Evolutionary conservation across 2,888 invertebrate genomes (phyloP).

Genomic region (Xestia xanthographa): DNA sequence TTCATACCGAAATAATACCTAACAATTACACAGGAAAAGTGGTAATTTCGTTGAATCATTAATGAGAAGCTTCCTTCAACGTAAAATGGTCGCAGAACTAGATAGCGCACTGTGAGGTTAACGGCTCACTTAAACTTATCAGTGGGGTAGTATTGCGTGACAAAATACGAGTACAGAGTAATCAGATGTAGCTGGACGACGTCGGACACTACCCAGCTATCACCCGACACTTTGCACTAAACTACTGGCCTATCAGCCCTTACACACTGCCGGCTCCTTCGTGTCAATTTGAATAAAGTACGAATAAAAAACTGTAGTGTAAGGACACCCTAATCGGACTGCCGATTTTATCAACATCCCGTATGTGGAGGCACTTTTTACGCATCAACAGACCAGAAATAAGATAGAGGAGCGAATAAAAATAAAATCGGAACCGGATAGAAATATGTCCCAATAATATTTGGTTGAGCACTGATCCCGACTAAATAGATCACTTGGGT

Average conservation of each 20-base stretch:
- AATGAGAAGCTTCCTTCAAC: constrained; percentile 38
- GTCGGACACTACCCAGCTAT: constrained; percentile 70
- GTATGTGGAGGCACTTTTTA: constrained; percentile 78
- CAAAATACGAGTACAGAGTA: constrained; percentile 80
- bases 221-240: constrained; percentile 76
- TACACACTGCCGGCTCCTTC: constrained; percentile 80
- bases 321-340: constrained; percentile 79
- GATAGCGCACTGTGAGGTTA: constrained; percentile 43
- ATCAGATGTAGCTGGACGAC: constrained; percentile 80
- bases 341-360: constrained; percentile 80
- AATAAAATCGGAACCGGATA: constrained; percentile 61
- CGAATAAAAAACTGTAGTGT: constrained; percentile 82
- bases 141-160: constrained; percentile 82
- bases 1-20: constrained; percentile 21
- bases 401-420: constrained; percentile 68
- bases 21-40: constrained; percentile 3
- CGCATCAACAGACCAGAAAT: constrained; percentile 73
- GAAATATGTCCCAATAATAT: constrained; percentile 53
- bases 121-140: constrained; percentile 74
- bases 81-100: constrained; percentile 21
- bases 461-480: constrained; percentile 38
- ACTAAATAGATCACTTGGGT: constrained; percentile 24
- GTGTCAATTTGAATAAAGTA: constrained; percentile 84
- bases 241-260: constrained; percentile 82
- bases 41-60: constrained; percentile 38